Percentiles rank a stretch among this genome's conserved stretches.
Conservation (phyloP, 2,888 invertebrate species). For the Diachrysia chrysitis region DNA sequence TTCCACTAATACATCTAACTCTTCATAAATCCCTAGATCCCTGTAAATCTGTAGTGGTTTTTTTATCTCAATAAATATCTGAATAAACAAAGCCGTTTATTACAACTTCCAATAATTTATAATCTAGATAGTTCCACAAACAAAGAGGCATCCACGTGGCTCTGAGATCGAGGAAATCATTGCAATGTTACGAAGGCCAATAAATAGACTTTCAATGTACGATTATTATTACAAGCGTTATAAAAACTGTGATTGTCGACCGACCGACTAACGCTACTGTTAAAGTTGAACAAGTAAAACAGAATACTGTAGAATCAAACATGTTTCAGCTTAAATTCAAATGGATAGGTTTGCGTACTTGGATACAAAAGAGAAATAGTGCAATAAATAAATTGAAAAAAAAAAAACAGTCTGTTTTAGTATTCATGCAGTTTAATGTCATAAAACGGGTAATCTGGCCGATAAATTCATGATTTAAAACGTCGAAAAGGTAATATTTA, state of each 20-base stretch:
- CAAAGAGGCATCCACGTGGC: conserved; percentile 30
- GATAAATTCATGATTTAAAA: too few species aligned
- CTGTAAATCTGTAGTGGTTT: too few species aligned
- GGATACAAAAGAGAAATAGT: conserved; percentile 15
- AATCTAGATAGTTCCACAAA: conserved; percentile 26
- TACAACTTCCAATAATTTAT: not conserved
- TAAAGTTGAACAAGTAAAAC: conserved; percentile 32
- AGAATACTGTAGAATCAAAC: conserved; percentile 45
- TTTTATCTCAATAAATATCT: too few species aligned
- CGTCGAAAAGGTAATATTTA: too few species aligned
- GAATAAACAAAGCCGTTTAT: too few species aligned
- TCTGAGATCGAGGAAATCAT: conserved; percentile 20
- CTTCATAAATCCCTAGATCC: too few species aligned
- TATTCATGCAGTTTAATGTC: not conserved
- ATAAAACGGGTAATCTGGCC: too few species aligned
- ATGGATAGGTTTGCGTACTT: not conserved
- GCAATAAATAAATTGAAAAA: conserved; percentile 20
- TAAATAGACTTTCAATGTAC: conserved; percentile 19
- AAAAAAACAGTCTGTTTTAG: not conserved
- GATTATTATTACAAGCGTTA: conserved; percentile 24
- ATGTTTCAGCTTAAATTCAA: conserved; percentile 25
- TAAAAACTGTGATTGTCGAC: conserved; percentile 28
- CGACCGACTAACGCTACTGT: conserved; percentile 15
- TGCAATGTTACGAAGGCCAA: conserved; percentile 33
- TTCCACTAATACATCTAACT: too few species aligned